Percentiles rank a stretch among this genome's conserved stretches.
These are phyloP conservation scores for Lasioglossum malachurum DNA, from an alignment of 2,888 invertebrate genomes.

Conservation along the genomic window DNA sequence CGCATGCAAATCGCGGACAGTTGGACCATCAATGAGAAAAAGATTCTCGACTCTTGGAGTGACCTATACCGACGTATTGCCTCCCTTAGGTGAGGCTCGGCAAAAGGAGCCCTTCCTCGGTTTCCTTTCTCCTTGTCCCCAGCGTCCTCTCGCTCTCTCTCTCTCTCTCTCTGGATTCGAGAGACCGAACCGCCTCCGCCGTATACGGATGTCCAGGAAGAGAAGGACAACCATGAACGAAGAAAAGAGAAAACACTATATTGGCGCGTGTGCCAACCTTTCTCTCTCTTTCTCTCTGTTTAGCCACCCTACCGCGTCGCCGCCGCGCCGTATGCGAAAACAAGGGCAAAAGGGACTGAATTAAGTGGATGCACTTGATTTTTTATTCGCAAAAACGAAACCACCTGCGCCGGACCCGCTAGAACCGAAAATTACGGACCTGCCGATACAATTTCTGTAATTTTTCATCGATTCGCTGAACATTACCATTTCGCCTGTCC, in stretches of 20 bases:
- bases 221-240: slow-evolving; percentile 47
- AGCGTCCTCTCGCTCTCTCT: slow-evolving; percentile 21
- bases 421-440: not conserved
- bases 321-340: slow-evolving; percentile 33
- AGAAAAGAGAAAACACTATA: slow-evolving; percentile 34
- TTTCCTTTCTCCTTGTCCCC: slow-evolving; percentile 45
- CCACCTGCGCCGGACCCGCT: slow-evolving; percentile 39
- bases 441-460: slow-evolving; percentile 5
- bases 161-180: slow-evolving; percentile 39
- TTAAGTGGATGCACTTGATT: slow-evolving; percentile 45
- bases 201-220: slow-evolving; percentile 64
- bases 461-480: not conserved
- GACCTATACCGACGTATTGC: slow-evolving; percentile 60
- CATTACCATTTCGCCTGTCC: slow-evolving; percentile 13
- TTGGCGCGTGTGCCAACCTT: slow-evolving; percentile 69
- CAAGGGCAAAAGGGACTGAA: slow-evolving; percentile 50
- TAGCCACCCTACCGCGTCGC: slow-evolving; percentile 56
- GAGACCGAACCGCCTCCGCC: slow-evolving; percentile 51
- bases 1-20: not conserved
- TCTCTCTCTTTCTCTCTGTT: slow-evolving; percentile 53
- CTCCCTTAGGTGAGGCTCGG: slow-evolving; percentile 50
- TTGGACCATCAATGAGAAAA: slow-evolving; percentile 5
- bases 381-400: slow-evolving; percentile 49
- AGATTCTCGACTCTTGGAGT: slow-evolving; percentile 64
- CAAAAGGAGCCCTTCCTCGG: slow-evolving; percentile 54